Evolutionary conservation across 2,797 vertebrate genomes (phyloP).

Genomic region (Acanthornis magna): DNA sequence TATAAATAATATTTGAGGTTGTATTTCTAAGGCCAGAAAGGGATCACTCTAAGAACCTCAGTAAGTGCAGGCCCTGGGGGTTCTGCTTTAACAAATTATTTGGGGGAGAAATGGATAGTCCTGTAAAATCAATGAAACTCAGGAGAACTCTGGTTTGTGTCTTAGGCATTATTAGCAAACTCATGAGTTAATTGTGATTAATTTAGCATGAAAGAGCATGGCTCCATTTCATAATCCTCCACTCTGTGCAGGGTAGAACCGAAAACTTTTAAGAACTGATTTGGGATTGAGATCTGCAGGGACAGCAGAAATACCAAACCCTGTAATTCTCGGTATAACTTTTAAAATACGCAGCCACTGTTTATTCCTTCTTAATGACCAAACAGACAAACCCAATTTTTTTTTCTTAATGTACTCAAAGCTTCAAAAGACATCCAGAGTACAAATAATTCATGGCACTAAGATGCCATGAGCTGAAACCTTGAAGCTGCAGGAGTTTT

Average conservation of each 20-base stretch:
- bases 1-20: neutral
- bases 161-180: neutral
- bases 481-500: neutral
- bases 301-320: neutral
- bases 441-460: neutral
- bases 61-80: neutral
- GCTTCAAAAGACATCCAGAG: neutral
- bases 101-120: fast-evolving
- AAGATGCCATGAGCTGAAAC: neutral
- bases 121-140: neutral
- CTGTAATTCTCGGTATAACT: neutral
- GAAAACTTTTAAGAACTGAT: neutral
- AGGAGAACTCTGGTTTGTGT: neutral
- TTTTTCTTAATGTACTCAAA: neutral
- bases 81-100: neutral
- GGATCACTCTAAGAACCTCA: neutral
- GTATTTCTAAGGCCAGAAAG: neutral
- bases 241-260: neutral
- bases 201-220: neutral
- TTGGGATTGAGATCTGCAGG: neutral
- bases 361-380: neutral
- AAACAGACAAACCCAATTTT: neutral
- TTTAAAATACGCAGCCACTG: neutral
- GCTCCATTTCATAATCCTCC: neutral
- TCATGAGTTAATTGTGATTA: neutral